These are phyloP conservation scores for Folsomia manolachei DNA, from an alignment of 2,888 invertebrate species.

Conservation along the genomic window DNA sequence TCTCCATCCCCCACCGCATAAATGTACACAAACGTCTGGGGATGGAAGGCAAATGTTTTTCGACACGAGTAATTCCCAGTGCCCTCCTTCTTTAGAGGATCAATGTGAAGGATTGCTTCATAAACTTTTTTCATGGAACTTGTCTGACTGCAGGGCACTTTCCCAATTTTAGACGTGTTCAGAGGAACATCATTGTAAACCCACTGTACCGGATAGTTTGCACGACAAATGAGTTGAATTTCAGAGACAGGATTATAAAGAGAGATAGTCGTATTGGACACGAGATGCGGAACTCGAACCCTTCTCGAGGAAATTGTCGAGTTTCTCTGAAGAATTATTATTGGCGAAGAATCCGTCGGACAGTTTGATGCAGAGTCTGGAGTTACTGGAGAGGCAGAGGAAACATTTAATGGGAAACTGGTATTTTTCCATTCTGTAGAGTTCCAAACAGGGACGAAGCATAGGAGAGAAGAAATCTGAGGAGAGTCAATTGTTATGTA, in stretches of 20 bases:
- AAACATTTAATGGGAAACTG: constrained; percentile 30
- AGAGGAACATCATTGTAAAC: constrained; percentile 34
- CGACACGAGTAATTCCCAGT: constrained; percentile 43
- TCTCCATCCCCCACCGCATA: constrained; percentile 42
- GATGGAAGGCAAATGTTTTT: constrained; percentile 35
- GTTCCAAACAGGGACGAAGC: constrained; percentile 42
- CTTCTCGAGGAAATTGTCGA: constrained; percentile 35
- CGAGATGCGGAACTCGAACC: constrained; percentile 32
- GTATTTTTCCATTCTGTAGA: constrained; percentile 34
- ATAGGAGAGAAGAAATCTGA: constrained; percentile 36
- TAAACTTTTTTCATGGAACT: constrained; percentile 38
- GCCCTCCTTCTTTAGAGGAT: constrained; percentile 36
- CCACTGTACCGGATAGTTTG: constrained; percentile 43
- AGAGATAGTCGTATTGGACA: constrained; percentile 34
- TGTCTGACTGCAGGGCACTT: constrained; percentile 39
- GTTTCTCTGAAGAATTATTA: constrained; percentile 34
- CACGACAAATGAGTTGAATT: constrained; percentile 39
- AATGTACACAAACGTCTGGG: constrained; percentile 37
- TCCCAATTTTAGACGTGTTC: constrained; percentile 41
- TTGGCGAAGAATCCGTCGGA: constrained; percentile 33
- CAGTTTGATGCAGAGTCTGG: constrained; percentile 29
- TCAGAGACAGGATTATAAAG: constrained; percentile 39
- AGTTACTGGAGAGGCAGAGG: constrained; percentile 33
- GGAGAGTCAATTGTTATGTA: constrained; percentile 34
- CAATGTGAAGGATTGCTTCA: constrained; percentile 38